Base-by-base conservation (phyloP, 2,888 invertebrate genomes). In the Drosophila lacicola region DNA sequence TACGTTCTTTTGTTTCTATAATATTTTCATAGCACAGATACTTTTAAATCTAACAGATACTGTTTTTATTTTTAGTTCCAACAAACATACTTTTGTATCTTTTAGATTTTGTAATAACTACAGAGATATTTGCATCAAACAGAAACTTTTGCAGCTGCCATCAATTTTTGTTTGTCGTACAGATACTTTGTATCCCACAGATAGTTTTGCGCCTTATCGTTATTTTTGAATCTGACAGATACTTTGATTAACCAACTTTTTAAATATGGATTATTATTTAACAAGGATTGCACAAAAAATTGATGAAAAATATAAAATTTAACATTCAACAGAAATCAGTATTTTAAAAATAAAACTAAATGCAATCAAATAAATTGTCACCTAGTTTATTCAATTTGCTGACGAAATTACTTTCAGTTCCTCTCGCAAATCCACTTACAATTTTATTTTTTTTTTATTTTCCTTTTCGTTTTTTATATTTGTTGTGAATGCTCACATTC, bases 341-440 rank as follows among this genome's bases (percentile, higher is more conserved):
- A 45, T 55, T 45, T 36, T 5, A 9, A 14, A 25, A 64, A 66
- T 62, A 33, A 50, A 49, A 54, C 42, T 66, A 21, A 5, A 29
- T 14, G 33, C 41, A 21, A 57, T 6, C 0, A 41, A 49, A 34
- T 44, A 2, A 8, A 29, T 29, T 29, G 44, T 37, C 60, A 42
- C 51, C 19, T 54, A 21, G 14, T 60, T 74, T 37, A 78, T 74
- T 78, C 42, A 74, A 75, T 74, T 78, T 61, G 19, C 55, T 61
- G 70, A 61, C 60, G 70, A 44, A 64, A 64, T 75, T 68, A 61
- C 44, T 37, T 49, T 49, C 34, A 47, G 14, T 51, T 56, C 65
- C 37, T 34, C 29, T 11, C n/a, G 39, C 45, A 50, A 69, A 67
- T 71, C 55, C 55, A 55, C 37, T 71, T 63, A 71, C 54, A 25